A percentile compares a stretch with the other conserved stretches of the same genome.
Conservation (phyloP, 1,140 invertebrate species). For the Berghia stephanieae region DNA sequence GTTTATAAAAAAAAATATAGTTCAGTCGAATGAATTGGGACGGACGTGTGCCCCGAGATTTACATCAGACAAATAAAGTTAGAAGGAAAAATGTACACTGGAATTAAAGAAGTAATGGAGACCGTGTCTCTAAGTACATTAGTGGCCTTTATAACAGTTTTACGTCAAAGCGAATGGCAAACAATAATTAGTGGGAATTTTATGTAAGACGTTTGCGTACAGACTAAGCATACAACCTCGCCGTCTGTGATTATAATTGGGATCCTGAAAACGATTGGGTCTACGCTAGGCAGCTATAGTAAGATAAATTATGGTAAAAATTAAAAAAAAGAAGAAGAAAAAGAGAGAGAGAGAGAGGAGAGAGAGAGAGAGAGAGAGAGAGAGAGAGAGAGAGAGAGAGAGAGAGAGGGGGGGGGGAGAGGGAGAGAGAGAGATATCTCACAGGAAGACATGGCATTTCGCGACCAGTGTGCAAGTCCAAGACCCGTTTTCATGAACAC, state of each 20-base stretch:
- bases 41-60: too few relatives aligned
- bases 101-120: too few relatives aligned
- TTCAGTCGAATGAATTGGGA: too few relatives aligned
- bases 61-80: too few relatives aligned
- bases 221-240: neutral
- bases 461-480: too few relatives aligned
- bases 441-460: neutral
- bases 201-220: neutral
- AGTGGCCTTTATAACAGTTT: too few relatives aligned
- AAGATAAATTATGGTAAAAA: neutral
- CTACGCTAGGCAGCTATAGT: neutral
- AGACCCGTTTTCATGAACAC: neutral
- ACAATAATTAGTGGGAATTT: neutral
- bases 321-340: neutral
- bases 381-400: slow-evolving; percentile 15
- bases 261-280: neutral
- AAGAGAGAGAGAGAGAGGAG: neutral
- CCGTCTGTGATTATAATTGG: neutral
- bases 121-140: too few relatives aligned
- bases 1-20: too few relatives aligned
- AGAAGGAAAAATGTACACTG: too few relatives aligned
- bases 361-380: slow-evolving; percentile 19
- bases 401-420: neutral
- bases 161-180: neutral
- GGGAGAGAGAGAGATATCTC: too few relatives aligned